phyloP scores from a whole-genome alignment of 2,113 vertebrate species.

The Ceyx margarethae region DNA sequence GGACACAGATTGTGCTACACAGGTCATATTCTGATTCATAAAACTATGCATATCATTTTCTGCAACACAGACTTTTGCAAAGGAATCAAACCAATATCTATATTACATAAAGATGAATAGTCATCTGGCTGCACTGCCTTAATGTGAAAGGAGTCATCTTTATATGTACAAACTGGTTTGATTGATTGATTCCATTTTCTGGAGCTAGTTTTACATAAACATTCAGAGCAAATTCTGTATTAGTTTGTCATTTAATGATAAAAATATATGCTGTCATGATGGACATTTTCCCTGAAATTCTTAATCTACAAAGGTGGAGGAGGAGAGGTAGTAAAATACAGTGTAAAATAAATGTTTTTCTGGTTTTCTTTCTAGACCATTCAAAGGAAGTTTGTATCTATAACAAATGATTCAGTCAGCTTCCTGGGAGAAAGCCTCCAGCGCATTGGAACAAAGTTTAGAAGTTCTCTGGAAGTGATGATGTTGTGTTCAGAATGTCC shows the following conservation, averaged over 20 bases:
- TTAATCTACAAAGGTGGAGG: background rate
- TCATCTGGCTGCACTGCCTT: background rate
- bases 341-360: background rate
- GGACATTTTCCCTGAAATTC: background rate
- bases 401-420: conserved; percentile 87
- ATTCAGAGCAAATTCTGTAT: background rate
- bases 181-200: background rate
- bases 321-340: background rate
- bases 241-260: background rate
- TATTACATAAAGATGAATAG: background rate
- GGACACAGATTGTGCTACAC: background rate
- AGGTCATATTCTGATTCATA: no score
- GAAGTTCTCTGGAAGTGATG: conserved; percentile 93
- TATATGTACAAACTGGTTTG: background rate
- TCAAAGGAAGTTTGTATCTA: conserved; percentile 88
- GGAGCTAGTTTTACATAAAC: background rate
- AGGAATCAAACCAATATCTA: background rate
- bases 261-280: background rate
- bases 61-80: background rate
- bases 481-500: conserved; percentile 90
- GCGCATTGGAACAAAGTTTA: conserved; percentile 94
- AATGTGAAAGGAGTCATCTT: background rate
- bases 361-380: conserved; percentile 78
- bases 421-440: conserved; percentile 91
- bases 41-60: background rate